A percentile compares a stretch with the other conserved stretches of the same genome.
Evolutionary conservation across 2,888 invertebrate genomes (phyloP).

Genomic region (Tuta absoluta): DNA sequence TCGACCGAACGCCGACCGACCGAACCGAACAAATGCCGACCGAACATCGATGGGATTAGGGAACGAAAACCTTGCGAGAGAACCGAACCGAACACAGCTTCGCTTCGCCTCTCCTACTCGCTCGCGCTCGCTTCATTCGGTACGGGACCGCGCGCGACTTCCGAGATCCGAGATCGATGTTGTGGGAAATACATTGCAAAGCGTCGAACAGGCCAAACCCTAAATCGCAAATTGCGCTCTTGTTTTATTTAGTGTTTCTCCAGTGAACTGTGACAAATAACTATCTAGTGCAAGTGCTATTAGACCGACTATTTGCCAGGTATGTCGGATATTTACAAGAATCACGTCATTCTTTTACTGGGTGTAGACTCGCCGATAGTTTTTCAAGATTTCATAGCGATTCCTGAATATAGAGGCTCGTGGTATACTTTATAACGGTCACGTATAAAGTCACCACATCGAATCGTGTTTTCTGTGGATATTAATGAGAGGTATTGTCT

Average conservation of each 20-base stretch:
- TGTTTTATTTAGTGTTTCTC: slow-evolving; percentile 54
- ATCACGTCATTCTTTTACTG: slow-evolving; percentile 63
- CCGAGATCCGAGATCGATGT: slow-evolving; percentile 64
- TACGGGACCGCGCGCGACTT: slow-evolving; percentile 44
- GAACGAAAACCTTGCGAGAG: background rate
- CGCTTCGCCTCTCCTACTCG: slow-evolving; percentile 40
- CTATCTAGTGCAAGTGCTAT: slow-evolving; percentile 44
- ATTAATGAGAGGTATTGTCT: slow-evolving; percentile 48
- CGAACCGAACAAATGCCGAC: background rate
- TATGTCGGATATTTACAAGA: slow-evolving; percentile 60
- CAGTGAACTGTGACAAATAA: slow-evolving; percentile 38
- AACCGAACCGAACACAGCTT: slow-evolving; percentile 6
- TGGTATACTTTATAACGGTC: background rate
- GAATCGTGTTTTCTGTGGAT: slow-evolving; percentile 42
- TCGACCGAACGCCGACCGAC: background rate
- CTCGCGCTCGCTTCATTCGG: slow-evolving; percentile 55
- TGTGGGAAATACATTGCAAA: slow-evolving; percentile 52
- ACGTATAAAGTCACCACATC: slow-evolving; percentile 31
- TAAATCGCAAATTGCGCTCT: slow-evolving; percentile 56
- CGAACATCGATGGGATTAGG: background rate
- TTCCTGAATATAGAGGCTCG: background rate
- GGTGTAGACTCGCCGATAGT: slow-evolving; percentile 52
- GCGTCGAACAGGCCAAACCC: slow-evolving; percentile 57
- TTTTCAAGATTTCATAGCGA: slow-evolving; percentile 37
- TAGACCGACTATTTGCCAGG: slow-evolving; percentile 54